Base-by-base conservation (phyloP, 2,113 vertebrate species). In the Numenius arquata region DNA sequence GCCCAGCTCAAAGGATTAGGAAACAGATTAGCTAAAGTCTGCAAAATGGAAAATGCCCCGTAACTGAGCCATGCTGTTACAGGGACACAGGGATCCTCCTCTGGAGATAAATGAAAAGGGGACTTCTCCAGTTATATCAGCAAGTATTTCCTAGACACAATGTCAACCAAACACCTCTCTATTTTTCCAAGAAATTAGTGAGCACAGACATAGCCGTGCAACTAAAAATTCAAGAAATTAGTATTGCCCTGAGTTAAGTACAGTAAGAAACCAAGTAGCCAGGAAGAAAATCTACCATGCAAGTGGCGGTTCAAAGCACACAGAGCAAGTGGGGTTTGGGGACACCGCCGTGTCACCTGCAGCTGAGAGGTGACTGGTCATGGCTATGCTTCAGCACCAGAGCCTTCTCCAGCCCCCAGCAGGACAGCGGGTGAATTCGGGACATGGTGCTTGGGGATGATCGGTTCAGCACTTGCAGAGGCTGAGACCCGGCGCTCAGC, bases 31-130 rank as follows among this genome's bases (percentile, higher is more conserved):
- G 47, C 20, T 63, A 13, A 86, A 63, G 71, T 20, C 30, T 88
- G 76, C 67, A 81, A 34, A 86, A 92, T 38, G 72, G 47, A 47
- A 88, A 85, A 52, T n/a, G 73, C 59, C 86, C 41, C 5, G 1
- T 43, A 40, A 81, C 3, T 18, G 79, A 80, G 74, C 26, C 0
- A 0, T 0, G 5, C 25, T 26, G 19, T 27, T 55, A 50, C 16
- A 59, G 58, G 68, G 66, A 36, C 38, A 59, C 41, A 18, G 71
- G 63, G 41, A 74, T 45, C 47, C 23, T 79, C 17, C 32, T 66
- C 41, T 36, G 34, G 6, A 15, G 41, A 36, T 29, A 32, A 36
- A 7, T 5, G 58, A 36, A 56, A 61, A 34, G 15, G 52, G 47
- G 45, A 52, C n/a, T 53, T 62, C 58, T 80, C 26, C 41, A 15